Evolutionary conservation across 2,113 vertebrate species (phyloP).

Genomic region (Chaetodon auriga): DNA sequence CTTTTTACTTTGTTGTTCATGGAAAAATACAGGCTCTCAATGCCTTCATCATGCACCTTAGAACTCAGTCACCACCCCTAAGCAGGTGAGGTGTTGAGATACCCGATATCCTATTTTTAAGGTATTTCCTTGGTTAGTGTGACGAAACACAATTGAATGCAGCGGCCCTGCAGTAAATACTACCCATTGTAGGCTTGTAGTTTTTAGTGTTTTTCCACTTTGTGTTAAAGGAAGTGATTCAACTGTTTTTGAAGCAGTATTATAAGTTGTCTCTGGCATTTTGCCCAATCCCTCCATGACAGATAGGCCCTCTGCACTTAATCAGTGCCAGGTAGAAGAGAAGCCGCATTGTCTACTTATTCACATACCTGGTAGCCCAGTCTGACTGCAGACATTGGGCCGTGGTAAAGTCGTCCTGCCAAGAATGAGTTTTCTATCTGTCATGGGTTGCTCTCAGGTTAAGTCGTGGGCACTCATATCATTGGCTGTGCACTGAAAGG

Average conservation of each 20-base stretch:
- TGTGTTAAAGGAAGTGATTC: background rate
- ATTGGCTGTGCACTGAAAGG: background rate
- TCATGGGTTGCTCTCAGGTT: background rate
- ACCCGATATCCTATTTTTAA: slow-evolving; percentile 19
- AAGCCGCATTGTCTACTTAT: background rate
- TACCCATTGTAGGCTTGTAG: background rate
- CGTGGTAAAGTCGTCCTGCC: background rate
- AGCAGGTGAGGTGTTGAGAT: slow-evolving; percentile 14
- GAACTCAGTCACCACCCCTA: background rate
- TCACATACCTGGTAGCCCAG: background rate
- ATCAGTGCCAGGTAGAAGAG: background rate
- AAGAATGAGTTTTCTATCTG: background rate
- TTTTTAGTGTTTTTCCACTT: background rate
- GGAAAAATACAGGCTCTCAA: slow-evolving; percentile 5
- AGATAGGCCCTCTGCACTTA: background rate
- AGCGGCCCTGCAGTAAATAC: background rate
- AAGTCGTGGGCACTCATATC: background rate
- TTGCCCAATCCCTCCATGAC: background rate
- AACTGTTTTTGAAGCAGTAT: background rate
- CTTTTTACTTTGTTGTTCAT: background rate
- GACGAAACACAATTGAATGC: background rate
- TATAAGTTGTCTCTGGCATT: background rate
- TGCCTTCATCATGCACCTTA: background rate
- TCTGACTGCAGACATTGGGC: background rate
- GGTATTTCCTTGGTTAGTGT: background rate